phyloP scores from a whole-genome alignment of 2,888 invertebrate species.

The Odontocerum albicorne region DNA sequence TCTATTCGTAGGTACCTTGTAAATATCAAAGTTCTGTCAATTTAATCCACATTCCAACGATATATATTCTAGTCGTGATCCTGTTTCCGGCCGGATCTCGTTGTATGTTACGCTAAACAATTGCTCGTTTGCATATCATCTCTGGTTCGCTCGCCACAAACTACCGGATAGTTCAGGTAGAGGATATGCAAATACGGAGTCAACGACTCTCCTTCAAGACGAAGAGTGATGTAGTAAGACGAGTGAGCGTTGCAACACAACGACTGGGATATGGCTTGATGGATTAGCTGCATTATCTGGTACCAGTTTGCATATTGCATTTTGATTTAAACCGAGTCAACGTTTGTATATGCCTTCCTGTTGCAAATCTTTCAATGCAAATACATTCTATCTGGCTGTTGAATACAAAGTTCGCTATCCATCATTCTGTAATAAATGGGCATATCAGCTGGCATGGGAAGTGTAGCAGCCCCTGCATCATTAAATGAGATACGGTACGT shows the following conservation, averaged over 20 bases:
- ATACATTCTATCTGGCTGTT: conserved; percentile 1
- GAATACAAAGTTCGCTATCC: neutral
- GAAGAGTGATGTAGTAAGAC: conserved; percentile 7
- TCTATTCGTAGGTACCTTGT: too few relatives aligned
- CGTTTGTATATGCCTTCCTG: neutral
- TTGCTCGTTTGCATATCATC: conserved; percentile 8
- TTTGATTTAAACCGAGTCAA: conserved; percentile 2
- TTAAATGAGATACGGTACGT: too few relatives aligned
- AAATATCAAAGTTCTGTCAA: too few relatives aligned
- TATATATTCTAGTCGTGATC: conserved; percentile 24
- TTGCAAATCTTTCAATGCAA: neutral
- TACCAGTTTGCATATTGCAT: neutral
- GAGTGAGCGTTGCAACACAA: neutral
- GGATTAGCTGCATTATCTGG: neutral
- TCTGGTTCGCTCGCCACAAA: conserved; percentile 4
- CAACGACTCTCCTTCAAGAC: conserved; percentile 9
- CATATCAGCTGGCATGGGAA: too few relatives aligned
- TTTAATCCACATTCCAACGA: conserved; percentile 22
- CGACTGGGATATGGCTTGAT: conserved; percentile 5
- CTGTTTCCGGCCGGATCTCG: conserved; percentile 28
- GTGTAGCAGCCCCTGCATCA: too few relatives aligned
- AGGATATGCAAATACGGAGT: conserved; percentile 9
- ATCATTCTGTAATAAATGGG: too few relatives aligned
- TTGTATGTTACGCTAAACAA: conserved; percentile 7
- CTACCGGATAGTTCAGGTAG: neutral